Percentiles rank a stretch among this genome's conserved stretches.
phyloP scores from a whole-genome alignment of 2,888 invertebrate genomes.

The Standfussiana lucernea region DNA sequence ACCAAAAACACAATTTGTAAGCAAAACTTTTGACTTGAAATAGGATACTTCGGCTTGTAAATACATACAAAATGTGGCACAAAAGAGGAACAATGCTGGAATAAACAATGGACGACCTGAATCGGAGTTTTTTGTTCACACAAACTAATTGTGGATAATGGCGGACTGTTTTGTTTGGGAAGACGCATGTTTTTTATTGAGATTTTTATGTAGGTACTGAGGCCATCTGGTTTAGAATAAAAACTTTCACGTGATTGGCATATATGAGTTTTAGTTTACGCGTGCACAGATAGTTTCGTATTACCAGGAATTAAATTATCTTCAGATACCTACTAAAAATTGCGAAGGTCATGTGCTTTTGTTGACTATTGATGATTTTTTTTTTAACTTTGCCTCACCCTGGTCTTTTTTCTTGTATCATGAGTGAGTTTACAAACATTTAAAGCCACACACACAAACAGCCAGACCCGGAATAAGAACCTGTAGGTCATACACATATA shows the following conservation, averaged over 20 bases:
- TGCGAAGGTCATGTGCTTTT: background rate
- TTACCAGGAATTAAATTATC: background rate
- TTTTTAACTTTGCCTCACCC: background rate
- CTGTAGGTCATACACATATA: background rate
- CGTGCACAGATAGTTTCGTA: background rate
- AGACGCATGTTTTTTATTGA: slow-evolving; percentile 43
- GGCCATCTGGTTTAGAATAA: slow-evolving; percentile 33
- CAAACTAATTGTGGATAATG: slow-evolving; percentile 71
- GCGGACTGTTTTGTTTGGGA: slow-evolving; percentile 38
- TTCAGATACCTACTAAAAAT: background rate
- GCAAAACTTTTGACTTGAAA: slow-evolving; percentile 36
- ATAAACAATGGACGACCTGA: slow-evolving; percentile 80
- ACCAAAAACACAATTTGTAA: slow-evolving; percentile 27
- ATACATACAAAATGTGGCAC: slow-evolving; percentile 48
- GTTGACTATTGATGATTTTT: background rate
- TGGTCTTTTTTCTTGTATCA: background rate
- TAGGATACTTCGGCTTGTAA: slow-evolving; percentile 53
- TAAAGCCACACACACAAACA: background rate
- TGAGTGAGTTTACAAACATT: background rate
- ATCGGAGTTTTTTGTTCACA: slow-evolving; percentile 77
- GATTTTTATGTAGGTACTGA: slow-evolving; percentile 33
- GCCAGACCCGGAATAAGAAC: background rate
- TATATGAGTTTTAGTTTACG: background rate
- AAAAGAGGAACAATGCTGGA: slow-evolving; percentile 70
- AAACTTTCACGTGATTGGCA: background rate